Base-by-base conservation (phyloP, 1,140 invertebrate species). In the Caenorhabditis inopinata region DNA sequence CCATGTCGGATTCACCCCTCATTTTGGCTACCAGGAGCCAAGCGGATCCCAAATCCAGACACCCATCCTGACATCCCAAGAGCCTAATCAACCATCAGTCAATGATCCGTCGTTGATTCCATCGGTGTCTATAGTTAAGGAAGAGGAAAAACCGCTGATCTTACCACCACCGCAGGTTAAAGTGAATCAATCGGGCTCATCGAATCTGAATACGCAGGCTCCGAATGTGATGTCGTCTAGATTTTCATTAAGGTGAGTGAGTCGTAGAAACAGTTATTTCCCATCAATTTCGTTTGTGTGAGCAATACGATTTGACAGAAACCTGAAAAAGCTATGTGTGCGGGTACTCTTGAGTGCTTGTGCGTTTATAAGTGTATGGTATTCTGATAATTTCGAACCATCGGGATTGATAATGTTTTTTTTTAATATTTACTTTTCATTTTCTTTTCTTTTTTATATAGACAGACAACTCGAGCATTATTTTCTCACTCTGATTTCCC, bases 181-280 rank as follows among this genome's bases (percentile, higher is more conserved):
- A 2, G 5, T 42, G 32, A 68, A 18, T 42, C 58, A 68, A 68
- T 32, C 58, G 1, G 58, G 58, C 2, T 32, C 58, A 2, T 68
- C 58, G 32, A 68, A 68, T 38, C 32, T 68, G 32, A 68, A 38
- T 11, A 38, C 58, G 7, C 58, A 68, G 58, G 58, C 58, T 1
- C 58, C 58, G n/a, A 68, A 68, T 68, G 58, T 68, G 58, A 68
- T 68, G 58, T 68, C 58, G 25, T 86, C 85, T 14, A 85, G 78
- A 18, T 85, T 86, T 76, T 86, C 85, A 25, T 68, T 68, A 32
- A 68, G 58, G 58, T 68, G 9, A 32, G 47, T 25, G 25, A n/a
- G n/a, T n/a, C n/a, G n/a, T n/a, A n/a, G n/a, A n/a, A n/a, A n/a
- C n/a, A n/a, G n/a, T n/a, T n/a, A n/a, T n/a, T n/a, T n/a, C n/a